phyloP scores from a whole-genome alignment of 2,888 invertebrate genomes.

The Plebejus anna region DNA sequence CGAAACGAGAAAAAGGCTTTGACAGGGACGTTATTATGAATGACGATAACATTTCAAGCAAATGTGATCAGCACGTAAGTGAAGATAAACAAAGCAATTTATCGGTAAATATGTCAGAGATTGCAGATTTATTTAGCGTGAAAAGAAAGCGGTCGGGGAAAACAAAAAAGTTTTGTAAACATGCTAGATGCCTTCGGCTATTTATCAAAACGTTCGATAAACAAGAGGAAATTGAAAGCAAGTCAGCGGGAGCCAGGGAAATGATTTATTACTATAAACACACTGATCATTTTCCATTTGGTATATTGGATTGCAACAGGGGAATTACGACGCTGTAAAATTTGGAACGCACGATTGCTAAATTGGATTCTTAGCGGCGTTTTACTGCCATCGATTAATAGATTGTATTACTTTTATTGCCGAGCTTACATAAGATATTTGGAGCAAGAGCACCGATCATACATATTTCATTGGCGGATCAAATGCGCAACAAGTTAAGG shows the following conservation, averaged over 20 bases:
- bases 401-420: slow-evolving; percentile 21
- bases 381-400: slow-evolving; percentile 29
- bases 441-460: slow-evolving; percentile 11
- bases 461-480: background rate
- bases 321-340: slow-evolving; percentile 45
- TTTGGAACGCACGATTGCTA: slow-evolving; percentile 26
- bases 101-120: slow-evolving; percentile 64
- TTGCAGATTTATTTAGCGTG: slow-evolving; percentile 71
- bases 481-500: slow-evolving; percentile 3
- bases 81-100: slow-evolving; percentile 68
- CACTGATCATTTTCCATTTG: slow-evolving; percentile 74
- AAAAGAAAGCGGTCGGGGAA: slow-evolving; percentile 57
- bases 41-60: slow-evolving; percentile 36
- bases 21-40: slow-evolving; percentile 13
- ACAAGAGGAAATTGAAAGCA: slow-evolving; percentile 77
- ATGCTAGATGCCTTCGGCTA: slow-evolving; percentile 58
- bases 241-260: slow-evolving; percentile 68
- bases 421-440: slow-evolving; percentile 22
- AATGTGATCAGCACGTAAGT: slow-evolving; percentile 35
- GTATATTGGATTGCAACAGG: slow-evolving; percentile 64
- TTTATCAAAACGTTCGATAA: slow-evolving; percentile 76
- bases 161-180: slow-evolving; percentile 55
- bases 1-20: slow-evolving; percentile 1
- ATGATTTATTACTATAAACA: slow-evolving; percentile 78
- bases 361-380: slow-evolving; percentile 25